phyloP scores from a whole-genome alignment of 2,113 vertebrate genomes.

The Ceyx cyanopectus region DNA sequence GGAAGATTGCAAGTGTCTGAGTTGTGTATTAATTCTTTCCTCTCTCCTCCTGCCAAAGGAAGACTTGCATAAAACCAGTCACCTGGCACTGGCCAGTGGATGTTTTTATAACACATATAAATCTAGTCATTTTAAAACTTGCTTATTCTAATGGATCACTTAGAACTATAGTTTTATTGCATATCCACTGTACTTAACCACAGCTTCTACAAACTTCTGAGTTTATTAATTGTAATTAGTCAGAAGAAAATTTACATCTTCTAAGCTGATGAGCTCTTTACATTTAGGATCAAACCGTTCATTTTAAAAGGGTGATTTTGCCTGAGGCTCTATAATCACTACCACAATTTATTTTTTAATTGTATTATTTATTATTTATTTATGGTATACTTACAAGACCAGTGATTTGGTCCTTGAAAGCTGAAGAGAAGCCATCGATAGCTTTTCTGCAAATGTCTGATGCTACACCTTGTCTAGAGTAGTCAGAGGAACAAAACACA shows the following conservation, averaged over 20 bases:
- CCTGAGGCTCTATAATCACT: not conserved
- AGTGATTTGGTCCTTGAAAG: constrained; percentile 81
- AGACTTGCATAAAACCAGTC: not conserved
- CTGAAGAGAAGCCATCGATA: constrained; percentile 75
- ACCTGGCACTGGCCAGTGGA: not conserved
- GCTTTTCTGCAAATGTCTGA: constrained; percentile 73
- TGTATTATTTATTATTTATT: not conserved
- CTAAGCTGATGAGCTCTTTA: not conserved
- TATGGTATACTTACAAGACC: constrained; percentile 78
- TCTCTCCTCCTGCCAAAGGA: not conserved
- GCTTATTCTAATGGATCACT: not conserved
- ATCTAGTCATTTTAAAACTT: not conserved
- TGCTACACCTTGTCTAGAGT: constrained; percentile 78
- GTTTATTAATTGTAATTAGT: not conserved
- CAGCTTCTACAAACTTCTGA: not conserved
- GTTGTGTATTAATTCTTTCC: not conserved
- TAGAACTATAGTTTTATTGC: not conserved
- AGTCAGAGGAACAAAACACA: constrained; percentile 16
- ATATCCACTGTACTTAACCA: not conserved
- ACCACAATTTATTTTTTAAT: not conserved
- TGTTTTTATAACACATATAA: not conserved
- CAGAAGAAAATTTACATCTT: not conserved
- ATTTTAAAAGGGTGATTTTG: not conserved
- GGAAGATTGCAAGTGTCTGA: not conserved
- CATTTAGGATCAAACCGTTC: not conserved